Evolutionary conservation across 2,888 invertebrate species (phyloP).

Genomic region (Pyrrhia umbra): DNA sequence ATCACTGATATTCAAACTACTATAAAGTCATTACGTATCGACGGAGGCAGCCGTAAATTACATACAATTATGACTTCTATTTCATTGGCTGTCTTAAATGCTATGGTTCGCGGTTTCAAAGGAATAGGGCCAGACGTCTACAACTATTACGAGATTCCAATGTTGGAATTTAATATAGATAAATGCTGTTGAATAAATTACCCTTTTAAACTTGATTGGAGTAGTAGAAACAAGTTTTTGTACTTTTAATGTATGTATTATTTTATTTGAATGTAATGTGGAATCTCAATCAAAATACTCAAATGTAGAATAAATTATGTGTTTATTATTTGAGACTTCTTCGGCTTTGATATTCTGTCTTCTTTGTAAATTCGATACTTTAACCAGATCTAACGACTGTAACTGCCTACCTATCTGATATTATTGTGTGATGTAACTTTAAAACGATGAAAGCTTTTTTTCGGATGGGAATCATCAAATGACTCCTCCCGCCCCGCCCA

Average conservation of each 20-base stretch:
- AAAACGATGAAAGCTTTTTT: too few relatives aligned
- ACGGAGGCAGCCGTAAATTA: slow-evolving; percentile 43
- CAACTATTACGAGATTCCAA: slow-evolving; percentile 36
- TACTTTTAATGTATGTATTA: slow-evolving; percentile 8
- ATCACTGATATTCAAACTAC: slow-evolving; percentile 48
- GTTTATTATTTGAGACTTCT: neutral
- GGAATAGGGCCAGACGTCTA: slow-evolving; percentile 27
- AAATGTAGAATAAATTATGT: neutral
- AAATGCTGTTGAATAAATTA: slow-evolving; percentile 47
- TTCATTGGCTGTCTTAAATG: slow-evolving; percentile 43
- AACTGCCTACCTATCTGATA: too few relatives aligned
- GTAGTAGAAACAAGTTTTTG: slow-evolving; percentile 14
- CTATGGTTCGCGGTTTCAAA: slow-evolving; percentile 37
- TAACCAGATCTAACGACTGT: too few relatives aligned
- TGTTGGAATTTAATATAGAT: slow-evolving; percentile 43
- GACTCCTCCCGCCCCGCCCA: too few relatives aligned
- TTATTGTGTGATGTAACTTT: too few relatives aligned
- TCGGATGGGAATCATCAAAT: too few relatives aligned
- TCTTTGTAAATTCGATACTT: too few relatives aligned
- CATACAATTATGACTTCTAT: slow-evolving; percentile 49
- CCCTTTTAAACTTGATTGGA: slow-evolving; percentile 29
- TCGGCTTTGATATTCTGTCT: neutral
- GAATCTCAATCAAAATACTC: slow-evolving; percentile 9
- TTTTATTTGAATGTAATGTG: slow-evolving; percentile 9
- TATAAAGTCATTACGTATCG: slow-evolving; percentile 48